These are phyloP conservation scores for Lutjanus campechanus DNA, from an alignment of 2,797 vertebrate genomes.

Conservation along the genomic window DNA sequence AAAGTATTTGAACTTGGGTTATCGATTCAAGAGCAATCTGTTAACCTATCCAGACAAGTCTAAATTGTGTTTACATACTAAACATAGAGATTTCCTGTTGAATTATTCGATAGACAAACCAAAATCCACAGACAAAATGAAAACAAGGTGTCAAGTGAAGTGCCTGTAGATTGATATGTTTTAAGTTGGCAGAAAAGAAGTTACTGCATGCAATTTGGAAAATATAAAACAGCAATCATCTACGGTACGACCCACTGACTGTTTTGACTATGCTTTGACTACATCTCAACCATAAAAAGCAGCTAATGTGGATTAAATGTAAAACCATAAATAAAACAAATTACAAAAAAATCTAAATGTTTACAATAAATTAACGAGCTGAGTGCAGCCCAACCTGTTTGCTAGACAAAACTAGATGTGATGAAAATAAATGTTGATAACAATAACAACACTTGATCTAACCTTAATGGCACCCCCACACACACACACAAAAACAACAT, in stretches of 20 bases:
- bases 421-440: constrained; percentile 46
- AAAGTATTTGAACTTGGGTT: constrained; percentile 31
- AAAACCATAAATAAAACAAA: constrained; percentile 47
- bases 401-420: constrained; percentile 25
- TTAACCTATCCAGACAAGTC: constrained; percentile 18
- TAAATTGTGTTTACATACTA: constrained; percentile 34
- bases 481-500: constrained; percentile 29
- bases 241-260: constrained; percentile 9
- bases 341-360: constrained; percentile 38
- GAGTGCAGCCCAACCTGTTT: constrained; percentile 20
- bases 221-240: constrained; percentile 49
- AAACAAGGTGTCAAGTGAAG: constrained; percentile 46
- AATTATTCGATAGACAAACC: constrained; percentile 1
- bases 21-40: constrained; percentile 31
- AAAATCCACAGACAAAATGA: constrained; percentile 34
- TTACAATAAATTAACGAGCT: constrained; percentile 43
- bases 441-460: constrained; percentile 44
- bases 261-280: constrained; percentile 22
- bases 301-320: constrained; percentile 32
- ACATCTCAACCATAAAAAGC: constrained; percentile 38
- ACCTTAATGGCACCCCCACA: constrained; percentile 34
- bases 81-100: constrained; percentile 14
- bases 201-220: constrained; percentile 17
- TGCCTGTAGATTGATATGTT: constrained; percentile 32
- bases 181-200: constrained; percentile 24